A percentile compares a stretch with the other conserved stretches of the same genome.
Evolutionary conservation across 2,888 invertebrate genomes (phyloP).

Genomic region (Eupithecia insigniata): DNA sequence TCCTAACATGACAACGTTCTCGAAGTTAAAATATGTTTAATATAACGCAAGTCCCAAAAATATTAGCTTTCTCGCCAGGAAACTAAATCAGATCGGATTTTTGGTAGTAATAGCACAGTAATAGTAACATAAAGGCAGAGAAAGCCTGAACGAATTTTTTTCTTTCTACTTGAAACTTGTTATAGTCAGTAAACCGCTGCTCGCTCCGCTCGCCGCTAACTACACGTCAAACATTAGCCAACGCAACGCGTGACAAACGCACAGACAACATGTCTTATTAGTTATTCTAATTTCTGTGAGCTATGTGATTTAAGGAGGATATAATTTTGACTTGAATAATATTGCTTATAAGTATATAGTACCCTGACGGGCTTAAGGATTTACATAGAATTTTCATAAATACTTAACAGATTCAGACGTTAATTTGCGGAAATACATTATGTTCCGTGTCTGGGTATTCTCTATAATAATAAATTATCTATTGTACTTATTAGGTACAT

Average conservation of each 20-base stretch:
- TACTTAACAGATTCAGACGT: background rate
- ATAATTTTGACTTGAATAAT: background rate
- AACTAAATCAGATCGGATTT: background rate
- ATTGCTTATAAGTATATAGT: background rate
- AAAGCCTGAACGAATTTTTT: background rate
- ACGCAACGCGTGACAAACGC: slow-evolving; percentile 45
- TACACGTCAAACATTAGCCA: slow-evolving; percentile 44
- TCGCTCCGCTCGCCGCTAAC: slow-evolving; percentile 38
- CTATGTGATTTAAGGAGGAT: slow-evolving; percentile 6
- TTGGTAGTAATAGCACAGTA: too few species aligned
- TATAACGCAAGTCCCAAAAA: background rate
- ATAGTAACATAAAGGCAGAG: background rate
- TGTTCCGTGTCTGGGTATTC: too few species aligned
- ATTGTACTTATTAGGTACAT: too few species aligned
- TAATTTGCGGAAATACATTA: background rate
- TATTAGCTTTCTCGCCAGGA: background rate
- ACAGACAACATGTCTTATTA: slow-evolving; percentile 31
- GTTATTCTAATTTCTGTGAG: slow-evolving; percentile 21
- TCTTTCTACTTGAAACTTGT: background rate
- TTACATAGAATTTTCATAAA: background rate
- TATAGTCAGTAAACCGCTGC: slow-evolving; percentile 6
- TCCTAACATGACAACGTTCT: background rate
- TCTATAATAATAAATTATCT: too few species aligned
- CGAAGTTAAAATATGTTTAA: too few species aligned
- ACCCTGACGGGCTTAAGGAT: background rate